A percentile compares a stretch with the other conserved stretches of the same genome.
These are phyloP conservation scores for Synergus gifuensis DNA, from an alignment of 2,888 invertebrate genomes.

Conservation along the genomic window DNA sequence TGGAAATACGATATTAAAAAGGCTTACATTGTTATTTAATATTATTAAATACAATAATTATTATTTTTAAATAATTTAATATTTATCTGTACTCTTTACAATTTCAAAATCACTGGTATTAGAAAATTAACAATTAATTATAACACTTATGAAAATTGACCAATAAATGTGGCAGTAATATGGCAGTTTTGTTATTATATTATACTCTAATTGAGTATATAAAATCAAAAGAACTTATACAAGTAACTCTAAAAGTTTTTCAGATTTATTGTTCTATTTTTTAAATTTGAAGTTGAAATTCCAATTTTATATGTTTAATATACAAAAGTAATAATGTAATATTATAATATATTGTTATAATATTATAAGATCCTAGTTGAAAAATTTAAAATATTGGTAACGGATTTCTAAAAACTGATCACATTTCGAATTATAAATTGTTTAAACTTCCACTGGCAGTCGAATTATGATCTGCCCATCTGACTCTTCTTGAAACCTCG, in stretches of 20 bases:
- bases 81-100: neutral
- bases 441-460: conserved; percentile 58
- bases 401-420: neutral
- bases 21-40: neutral
- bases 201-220: neutral
- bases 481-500: conserved; percentile 70
- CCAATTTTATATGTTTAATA: too few species aligned
- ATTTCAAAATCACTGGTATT: neutral
- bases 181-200: conserved; percentile 4
- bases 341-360: too few species aligned
- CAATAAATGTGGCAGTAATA: conserved; percentile 11
- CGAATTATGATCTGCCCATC: conserved; percentile 73
- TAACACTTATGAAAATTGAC: neutral
- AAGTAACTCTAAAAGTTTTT: neutral
- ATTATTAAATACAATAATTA: conserved; percentile 1
- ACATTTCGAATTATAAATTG: conserved; percentile 4
- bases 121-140: neutral
- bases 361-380: too few species aligned
- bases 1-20: neutral
- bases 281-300: too few species aligned
- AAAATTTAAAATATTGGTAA: neutral
- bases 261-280: too few species aligned
- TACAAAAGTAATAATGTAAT: too few species aligned
- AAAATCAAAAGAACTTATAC: neutral
- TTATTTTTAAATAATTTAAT: neutral